Conservation (phyloP, 2,888 invertebrate genomes). For the Dryadula phaetusa region DNA sequence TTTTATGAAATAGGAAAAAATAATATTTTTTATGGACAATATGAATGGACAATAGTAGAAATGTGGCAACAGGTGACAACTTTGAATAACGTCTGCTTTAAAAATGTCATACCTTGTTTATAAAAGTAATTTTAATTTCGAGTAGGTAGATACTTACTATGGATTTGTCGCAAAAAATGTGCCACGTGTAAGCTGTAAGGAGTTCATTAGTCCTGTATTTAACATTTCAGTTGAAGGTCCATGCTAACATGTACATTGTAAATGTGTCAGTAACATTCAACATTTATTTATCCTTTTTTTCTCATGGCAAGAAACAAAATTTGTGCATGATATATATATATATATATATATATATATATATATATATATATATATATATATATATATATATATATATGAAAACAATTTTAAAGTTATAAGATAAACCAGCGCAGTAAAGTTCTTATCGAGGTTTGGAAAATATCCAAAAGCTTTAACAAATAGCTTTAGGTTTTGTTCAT, state of each 20-base stretch:
- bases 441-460: conserved; percentile 33
- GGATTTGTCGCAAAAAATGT: neutral
- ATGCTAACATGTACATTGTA: neutral
- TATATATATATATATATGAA: too few relatives aligned
- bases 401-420: conserved; percentile 15
- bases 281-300: neutral
- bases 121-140: neutral
- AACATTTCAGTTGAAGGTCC: neutral
- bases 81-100: neutral
- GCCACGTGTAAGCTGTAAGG: neutral
- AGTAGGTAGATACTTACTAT: neutral
- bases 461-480: conserved; percentile 31
- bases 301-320: neutral
- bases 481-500: conserved; percentile 29
- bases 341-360: too few relatives aligned
- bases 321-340: neutral
- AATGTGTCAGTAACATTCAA: neutral
- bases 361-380: too few relatives aligned
- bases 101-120: neutral
- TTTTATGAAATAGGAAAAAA: too few relatives aligned
- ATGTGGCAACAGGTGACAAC: neutral
- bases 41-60: too few relatives aligned
- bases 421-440: conserved; percentile 16
- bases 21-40: too few relatives aligned
- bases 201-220: conserved; percentile 24